Evolutionary conservation across 2,113 vertebrate genomes (phyloP), one percentile per base, ranked within the genome.

Genomic region (Otis tarda): DNA sequence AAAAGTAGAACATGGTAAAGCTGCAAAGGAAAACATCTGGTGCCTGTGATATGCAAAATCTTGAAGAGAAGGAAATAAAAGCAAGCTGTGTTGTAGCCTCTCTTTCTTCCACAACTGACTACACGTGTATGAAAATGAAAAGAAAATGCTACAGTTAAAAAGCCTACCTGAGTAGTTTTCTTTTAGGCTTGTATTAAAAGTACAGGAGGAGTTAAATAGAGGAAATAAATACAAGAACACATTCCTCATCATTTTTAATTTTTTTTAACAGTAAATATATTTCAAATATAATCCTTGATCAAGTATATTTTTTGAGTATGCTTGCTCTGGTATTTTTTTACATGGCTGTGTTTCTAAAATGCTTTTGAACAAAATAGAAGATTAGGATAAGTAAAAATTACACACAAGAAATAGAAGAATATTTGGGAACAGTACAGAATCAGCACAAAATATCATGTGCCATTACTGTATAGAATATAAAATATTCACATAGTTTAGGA

Each of bases 361-460:
- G 6, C 20, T 88, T 59, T 63, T 81, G 59, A 93, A 83, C 77
- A 91, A 94, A 96, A 85, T 2, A 87, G n/a, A 79, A 67, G 55
- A 94, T 65, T 39, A 87, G 56, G 16, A 33, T 74, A 95, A 93
- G 49, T 41, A 56, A 65, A 82, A 60, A 63, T 53, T 43, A 83
- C 9, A 9, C 39, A 83, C 7, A 9, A 94, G 82, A 95, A 97
- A 97, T 4, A 94, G 56, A 85, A 95, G 97, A 95, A 86, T 95
- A 96, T 87, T 96, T 64, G 70, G 45, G 21, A 93, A 61, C 9
- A 56, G 20, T 19, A 89, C 14, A 52, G 10, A 69, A 77, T 43
- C 21, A 80, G 10, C 33, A 88, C 27, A 69, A 94, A 83, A 68
- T 60, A 68, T 10, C 33, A 37, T 17, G 60, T 43, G 23, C 21